Conservation (phyloP, 2,888 invertebrate species). For the Nysson spinosus region DNA sequence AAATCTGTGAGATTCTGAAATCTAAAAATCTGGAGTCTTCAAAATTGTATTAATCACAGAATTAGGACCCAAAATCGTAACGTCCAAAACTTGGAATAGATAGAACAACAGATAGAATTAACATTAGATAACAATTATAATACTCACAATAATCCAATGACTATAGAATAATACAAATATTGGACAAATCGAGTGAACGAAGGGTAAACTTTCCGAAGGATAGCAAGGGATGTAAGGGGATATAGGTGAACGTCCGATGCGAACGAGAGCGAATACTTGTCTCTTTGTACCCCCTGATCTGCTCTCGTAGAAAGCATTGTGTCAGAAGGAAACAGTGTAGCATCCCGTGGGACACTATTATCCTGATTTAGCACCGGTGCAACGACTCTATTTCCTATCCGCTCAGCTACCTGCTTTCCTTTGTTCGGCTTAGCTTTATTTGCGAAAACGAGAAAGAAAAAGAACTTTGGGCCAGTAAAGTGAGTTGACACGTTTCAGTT, state of each 20-base stretch:
- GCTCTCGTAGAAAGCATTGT: slow-evolving; percentile 46
- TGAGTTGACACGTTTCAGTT: slow-evolving; percentile 38
- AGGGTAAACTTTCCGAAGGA: no score
- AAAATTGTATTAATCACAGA: no score
- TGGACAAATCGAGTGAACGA: no score
- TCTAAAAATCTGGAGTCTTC: no score
- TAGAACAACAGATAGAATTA: no score
- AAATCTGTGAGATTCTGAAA: no score
- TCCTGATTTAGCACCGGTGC: slow-evolving; percentile 70
- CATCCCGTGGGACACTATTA: slow-evolving; percentile 71
- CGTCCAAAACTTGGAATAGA: no score
- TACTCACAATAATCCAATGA: no score
- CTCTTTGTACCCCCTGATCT: slow-evolving; percentile 24
- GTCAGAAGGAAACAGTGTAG: slow-evolving; percentile 56
- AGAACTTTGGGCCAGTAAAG: not conserved
- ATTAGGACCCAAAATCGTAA: no score
- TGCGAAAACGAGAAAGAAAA: slow-evolving; percentile 27
- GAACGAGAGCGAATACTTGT: slow-evolving; percentile 16
- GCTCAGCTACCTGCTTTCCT: slow-evolving; percentile 19
- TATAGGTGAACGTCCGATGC: slow-evolving; percentile 25
- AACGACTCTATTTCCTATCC: slow-evolving; percentile 57
- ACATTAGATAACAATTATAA: no score
- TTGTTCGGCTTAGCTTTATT: slow-evolving; percentile 50
- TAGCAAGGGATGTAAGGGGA: no score
- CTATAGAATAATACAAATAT: no score